A percentile compares a stretch with the other conserved stretches of the same genome.
Evolutionary conservation across 2,797 vertebrate genomes (phyloP).

Genomic region (Coracias cyanogaster): DNA sequence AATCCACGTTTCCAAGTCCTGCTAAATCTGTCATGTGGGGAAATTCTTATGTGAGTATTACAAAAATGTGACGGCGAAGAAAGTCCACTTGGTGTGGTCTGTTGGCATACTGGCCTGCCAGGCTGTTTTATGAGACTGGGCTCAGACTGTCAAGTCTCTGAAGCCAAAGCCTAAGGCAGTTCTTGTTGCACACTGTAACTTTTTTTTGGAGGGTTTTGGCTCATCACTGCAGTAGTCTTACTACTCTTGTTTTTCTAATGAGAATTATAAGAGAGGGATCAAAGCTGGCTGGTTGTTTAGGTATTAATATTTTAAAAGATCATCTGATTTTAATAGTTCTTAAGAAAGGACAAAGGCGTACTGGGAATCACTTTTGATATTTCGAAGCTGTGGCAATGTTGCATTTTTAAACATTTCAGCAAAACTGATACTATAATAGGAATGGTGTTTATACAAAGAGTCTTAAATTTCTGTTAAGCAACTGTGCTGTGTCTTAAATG

Average conservation of each 20-base stretch:
- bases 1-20: background rate
- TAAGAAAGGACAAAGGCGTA: background rate
- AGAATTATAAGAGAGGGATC: background rate
- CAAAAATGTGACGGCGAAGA: background rate
- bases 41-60: background rate
- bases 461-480: conserved; percentile 61
- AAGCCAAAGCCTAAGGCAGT: background rate
- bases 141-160: background rate
- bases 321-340: background rate
- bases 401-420: conserved; percentile 40
- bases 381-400: background rate
- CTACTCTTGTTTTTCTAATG: background rate
- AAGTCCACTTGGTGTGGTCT: background rate
- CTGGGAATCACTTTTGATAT: background rate
- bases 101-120: background rate
- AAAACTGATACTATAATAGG: conserved; percentile 5
- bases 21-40: background rate
- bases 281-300: background rate
- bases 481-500: conserved; percentile 67
- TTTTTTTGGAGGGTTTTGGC: background rate
- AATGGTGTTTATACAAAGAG: conserved; percentile 44
- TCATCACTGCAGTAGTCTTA: background rate
- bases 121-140: background rate
- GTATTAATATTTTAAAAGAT: background rate
- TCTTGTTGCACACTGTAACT: background rate